Evolutionary conservation across 1,140 invertebrate genomes (phyloP).

Genomic region (Trinorchestia longiramus): DNA sequence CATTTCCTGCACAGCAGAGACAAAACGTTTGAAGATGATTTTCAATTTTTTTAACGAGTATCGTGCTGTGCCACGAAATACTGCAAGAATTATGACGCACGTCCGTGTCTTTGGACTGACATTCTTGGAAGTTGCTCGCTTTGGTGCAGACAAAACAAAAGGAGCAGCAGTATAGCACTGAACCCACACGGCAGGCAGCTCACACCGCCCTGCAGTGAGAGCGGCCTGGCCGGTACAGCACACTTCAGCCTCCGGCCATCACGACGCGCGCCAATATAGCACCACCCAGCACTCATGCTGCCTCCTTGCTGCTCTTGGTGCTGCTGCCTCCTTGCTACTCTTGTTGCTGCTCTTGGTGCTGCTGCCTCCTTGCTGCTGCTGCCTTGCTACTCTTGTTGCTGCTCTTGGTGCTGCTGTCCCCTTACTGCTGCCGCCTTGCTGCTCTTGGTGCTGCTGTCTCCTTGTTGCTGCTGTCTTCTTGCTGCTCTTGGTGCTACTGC

Average conservation of each 20-base stretch:
- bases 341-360: not conserved
- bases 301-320: not conserved
- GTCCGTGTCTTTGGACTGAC: not conserved
- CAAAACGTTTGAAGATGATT: not conserved
- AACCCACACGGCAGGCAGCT: not conserved
- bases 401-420: not conserved
- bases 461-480: not conserved
- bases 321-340: not conserved
- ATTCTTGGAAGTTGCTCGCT: not conserved
- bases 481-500: not conserved
- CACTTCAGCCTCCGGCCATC: not conserved
- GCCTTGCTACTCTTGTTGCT: not conserved
- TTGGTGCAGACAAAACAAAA: not conserved
- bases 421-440: not conserved
- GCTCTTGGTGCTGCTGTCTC: not conserved
- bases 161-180: not conserved
- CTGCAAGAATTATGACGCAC: not conserved
- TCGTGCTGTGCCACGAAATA: not conserved
- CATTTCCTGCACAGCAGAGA: not conserved
- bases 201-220: not conserved
- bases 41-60: not conserved
- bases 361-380: not conserved
- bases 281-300: not conserved
- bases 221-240: slow-evolving; percentile 11
- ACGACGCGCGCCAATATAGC: not conserved